Evolutionary conservation across 2,797 vertebrate species (phyloP), one percentile per base, ranked within the genome.

Genomic region (Enteromius trimaculatus): DNA sequence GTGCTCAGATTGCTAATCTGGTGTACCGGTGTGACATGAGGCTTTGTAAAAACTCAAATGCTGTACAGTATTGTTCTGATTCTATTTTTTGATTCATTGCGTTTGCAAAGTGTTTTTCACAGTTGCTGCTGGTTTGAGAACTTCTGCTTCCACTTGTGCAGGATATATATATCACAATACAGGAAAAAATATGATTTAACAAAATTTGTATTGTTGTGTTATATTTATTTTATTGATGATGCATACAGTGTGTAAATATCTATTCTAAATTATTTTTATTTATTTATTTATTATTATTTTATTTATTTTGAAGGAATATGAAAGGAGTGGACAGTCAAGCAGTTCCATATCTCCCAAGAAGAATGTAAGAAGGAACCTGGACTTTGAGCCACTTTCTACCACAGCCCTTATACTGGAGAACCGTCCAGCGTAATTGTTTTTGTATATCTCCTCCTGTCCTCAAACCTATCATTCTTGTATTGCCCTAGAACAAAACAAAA

Each of bases 371-470:
- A 98, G 95, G 90, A 97, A 95, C 89, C 95, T 99, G 89, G 95
- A 96, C 90, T 98, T 98, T 86, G 97, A 98, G 86, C 97, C 97
- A 1, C 96, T 97, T 39, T 98, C 97, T 90, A 98, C 97, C 88
- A 99, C 97, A 0, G 97, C 97, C 0, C 96, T 99, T 78, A 99
- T 99, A 90, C 93, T 99, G 81, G 97, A 99, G 89, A 95, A 98
- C 92, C 93, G 97, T 80, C 97, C 97, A 39, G 95, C 97, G 97
- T 99, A 94, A 93, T 83, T 83, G 23, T 44, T 23, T 82, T 44
- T 64, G 8, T 78, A 16, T 23, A 6, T 82, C 16, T 47, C 11
- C 42, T 47, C 14, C n/a, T 62, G 17, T 77, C 53, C 9, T 79
- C 1, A 55, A 23, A 70, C 23, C 6, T 74, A 19, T 75, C 44